Base-by-base conservation (phyloP, 2,888 invertebrate genomes). In the Catocala sponsa region DNA sequence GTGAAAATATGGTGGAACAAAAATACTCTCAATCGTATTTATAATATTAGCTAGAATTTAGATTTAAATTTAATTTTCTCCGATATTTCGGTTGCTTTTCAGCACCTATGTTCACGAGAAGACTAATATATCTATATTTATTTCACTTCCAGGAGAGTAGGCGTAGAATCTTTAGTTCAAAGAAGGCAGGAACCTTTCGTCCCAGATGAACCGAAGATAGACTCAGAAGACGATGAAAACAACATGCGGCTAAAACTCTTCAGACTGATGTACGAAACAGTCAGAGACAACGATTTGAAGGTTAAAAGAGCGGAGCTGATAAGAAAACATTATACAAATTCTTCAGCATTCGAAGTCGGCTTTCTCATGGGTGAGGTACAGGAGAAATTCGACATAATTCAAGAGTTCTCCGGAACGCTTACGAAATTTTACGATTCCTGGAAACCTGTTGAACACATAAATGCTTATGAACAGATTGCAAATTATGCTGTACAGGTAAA, bases 391-490 rank as follows among this genome's bases (percentile, higher is more conserved):
- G 85, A 81, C 2, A 75, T 85, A 0, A 90, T 92, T 79, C 65
- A 75, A 0, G 91, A 91, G 13, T 86, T 91, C 4, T 68, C 87
- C 0, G 15, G 62, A 6, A 90, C 91, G 0, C 10, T 91, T 0
- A 78, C 79, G 10, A 70, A 86, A 0, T 57, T 90, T 0, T 85
- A 87, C 9, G 43, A 67, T 0, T 79, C 82, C 0, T 92, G 91
- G 92, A 85, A 80, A n/a, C 91, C 91, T 0, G 84, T 92, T 25
- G 92, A 92, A n/a, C 92, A 91, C 63, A 88, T 91, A 0, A 92
- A 91, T 11, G 91, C 90, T 0, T 92, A 91, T 43, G 91, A 91
- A 5, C 90, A 91, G 60, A 90, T 91, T 0, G 88, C 91, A 0
- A 91, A 91, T 13, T 87, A 88, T 15, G 90, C 86, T 0, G 87